Percentiles rank a stretch among this genome's conserved stretches.
Conservation (phyloP, 2,113 vertebrate species). For the Sclerurus mexicanus region DNA sequence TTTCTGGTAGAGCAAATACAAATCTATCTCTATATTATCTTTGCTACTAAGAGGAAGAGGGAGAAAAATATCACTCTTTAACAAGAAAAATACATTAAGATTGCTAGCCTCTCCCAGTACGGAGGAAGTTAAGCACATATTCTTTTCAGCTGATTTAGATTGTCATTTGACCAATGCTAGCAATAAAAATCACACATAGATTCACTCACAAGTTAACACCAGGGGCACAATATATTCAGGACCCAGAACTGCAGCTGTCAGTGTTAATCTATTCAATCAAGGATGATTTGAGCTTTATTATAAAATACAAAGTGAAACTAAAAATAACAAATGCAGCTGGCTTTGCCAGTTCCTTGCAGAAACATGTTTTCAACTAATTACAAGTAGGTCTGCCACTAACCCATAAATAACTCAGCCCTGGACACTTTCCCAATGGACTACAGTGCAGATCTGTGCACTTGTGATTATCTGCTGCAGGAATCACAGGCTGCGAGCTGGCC, state of each 20-base stretch:
- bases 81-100: background rate
- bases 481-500: background rate
- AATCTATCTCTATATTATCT: background rate
- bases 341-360: conserved; percentile 5
- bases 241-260: background rate
- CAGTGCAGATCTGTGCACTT: background rate
- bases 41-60: background rate
- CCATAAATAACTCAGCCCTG: background rate
- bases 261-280: background rate
- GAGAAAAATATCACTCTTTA: background rate
- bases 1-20: background rate
- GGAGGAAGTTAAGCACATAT: background rate
- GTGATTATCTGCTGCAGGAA: background rate
- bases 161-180: background rate
- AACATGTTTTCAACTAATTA: background rate
- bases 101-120: background rate
- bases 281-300: background rate
- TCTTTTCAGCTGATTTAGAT: background rate
- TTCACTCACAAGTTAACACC: background rate
- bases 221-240: background rate
- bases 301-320: background rate
- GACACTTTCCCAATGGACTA: background rate
- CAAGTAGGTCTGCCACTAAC: background rate
- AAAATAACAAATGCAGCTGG: background rate
- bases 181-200: background rate